Evolutionary conservation across 2,113 vertebrate species (phyloP).

Genomic region (Spea multiplicata): DNA sequence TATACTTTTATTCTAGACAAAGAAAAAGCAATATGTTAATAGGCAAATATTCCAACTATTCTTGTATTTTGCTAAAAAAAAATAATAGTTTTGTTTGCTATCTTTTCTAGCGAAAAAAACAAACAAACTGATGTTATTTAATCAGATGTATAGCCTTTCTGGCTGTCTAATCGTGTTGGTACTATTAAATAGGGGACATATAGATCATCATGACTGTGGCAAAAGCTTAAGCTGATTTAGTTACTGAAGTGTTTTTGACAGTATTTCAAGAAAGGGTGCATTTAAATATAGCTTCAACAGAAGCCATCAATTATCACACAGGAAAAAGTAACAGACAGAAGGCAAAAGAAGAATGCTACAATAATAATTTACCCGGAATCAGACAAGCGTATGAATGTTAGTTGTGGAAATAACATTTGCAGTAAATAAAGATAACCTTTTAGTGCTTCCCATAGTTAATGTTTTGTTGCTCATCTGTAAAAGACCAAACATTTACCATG

Average conservation of each 20-base stretch:
- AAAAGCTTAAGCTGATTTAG: slow-evolving; percentile 2
- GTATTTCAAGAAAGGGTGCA: slow-evolving; percentile 2
- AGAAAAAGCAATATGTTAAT: too few relatives aligned
- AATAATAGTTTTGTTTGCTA: not conserved
- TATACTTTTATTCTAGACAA: too few relatives aligned
- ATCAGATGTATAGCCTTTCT: not conserved
- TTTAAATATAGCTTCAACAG: not conserved
- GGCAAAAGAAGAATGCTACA: not conserved
- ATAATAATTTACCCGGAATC: not conserved
- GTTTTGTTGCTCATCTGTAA: slow-evolving; percentile 69
- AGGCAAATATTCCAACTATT: not conserved
- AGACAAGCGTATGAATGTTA: not conserved
- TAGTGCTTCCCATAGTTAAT: slow-evolving; percentile 53
- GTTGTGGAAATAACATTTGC: not conserved
- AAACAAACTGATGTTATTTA: not conserved
- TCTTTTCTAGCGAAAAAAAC: not conserved
- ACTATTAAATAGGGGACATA: slow-evolving; percentile 1
- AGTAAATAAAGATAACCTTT: not conserved
- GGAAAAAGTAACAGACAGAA: slow-evolving; percentile 1
- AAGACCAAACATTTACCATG: too few relatives aligned
- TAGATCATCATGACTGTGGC: slow-evolving; percentile 6
- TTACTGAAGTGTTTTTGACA: slow-evolving; percentile 6
- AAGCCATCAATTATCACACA: not conserved
- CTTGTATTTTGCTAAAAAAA: not conserved
- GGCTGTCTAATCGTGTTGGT: slow-evolving; percentile 8